Base-by-base conservation (phyloP, 1,140 invertebrate species). In the Heliconius nattereri region DNA sequence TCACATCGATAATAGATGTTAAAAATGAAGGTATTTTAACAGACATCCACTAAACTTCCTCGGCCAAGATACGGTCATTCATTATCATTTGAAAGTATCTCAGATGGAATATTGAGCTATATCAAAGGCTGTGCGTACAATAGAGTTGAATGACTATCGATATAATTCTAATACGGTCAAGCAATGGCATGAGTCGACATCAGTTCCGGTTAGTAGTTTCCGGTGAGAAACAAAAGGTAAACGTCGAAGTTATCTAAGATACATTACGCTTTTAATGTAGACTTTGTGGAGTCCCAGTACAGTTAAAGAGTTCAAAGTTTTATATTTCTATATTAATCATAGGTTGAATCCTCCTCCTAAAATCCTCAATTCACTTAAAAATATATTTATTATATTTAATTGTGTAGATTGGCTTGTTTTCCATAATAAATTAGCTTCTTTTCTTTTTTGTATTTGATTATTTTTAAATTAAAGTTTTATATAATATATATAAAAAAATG, bases 151-250 rank as follows among this genome's bases (percentile, higher is more conserved):
- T 66, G 60, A 66, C 26, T 79, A 57, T 72, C 32, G 49, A 76
- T 76, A 71, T 66, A 75, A 66, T 73, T 60, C 79, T 35, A 76
- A 78, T 75, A 78, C 77, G 73, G 73, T 81, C 80, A 81, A 77
- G 80, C 45, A 76, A 81, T 70, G 35, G 70, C 74, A 78, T 77
- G 79, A 74, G 75, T 76, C 66, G 66, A 71, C 57, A 78, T 76
- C 54, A 45, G 77, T 81, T 81, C 80, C 80, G 80, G 80, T 81
- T 52, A 78, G 66, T 73, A 45, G 26, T 75, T 78, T 81, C 80
- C 80, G 77, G 80, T 66, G 37, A 72, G 70, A 49, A 73, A 54
- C 37, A 49, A 57, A 81, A 32, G 73, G 32, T 52, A 35, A 52
- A n/a, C 66, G n/a, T 77, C 23, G 76, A 78, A 45, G 35, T 73